Percentiles rank a stretch among this genome's conserved stretches.
Evolutionary conservation across 2,888 invertebrate genomes (phyloP).

Genomic region (Dyspetes luteomarginatus): DNA sequence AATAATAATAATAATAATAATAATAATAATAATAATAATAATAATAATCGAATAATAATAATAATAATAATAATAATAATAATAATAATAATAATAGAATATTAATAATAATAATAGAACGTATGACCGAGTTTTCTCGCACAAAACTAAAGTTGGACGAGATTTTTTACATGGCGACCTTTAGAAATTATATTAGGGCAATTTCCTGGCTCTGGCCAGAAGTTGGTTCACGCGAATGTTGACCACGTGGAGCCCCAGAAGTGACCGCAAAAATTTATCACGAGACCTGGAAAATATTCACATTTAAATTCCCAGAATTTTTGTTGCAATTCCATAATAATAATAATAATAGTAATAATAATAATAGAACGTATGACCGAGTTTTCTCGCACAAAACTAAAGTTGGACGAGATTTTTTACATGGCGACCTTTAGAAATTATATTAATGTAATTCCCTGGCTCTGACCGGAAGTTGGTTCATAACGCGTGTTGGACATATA

Average conservation of each 20-base stretch:
- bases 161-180: too few relatives aligned
- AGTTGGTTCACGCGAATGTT: not conserved
- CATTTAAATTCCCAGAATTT: conserved; percentile 7
- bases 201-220: too few relatives aligned
- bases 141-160: not conserved
- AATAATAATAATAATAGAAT: not conserved
- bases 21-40: not conserved
- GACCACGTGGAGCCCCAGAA: conserved; percentile 31
- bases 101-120: conserved; percentile 22
- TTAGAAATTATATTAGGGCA: too few relatives aligned
- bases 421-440: conserved; percentile 44
- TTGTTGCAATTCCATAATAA: not conserved
- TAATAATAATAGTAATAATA: conserved; percentile 7
- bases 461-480: conserved; percentile 33
- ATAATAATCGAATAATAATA: too few relatives aligned
- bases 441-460: conserved; percentile 21
- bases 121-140: conserved; percentile 22
- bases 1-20: conserved; percentile 20
- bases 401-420: not conserved
- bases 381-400: conserved; percentile 5
- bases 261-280: conserved; percentile 31
- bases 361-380: conserved; percentile 31
- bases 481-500: not conserved
- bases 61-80: too few relatives aligned
- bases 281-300: not conserved